Conservation (phyloP, 2,797 vertebrate genomes). For the Tragopan temminckii region DNA sequence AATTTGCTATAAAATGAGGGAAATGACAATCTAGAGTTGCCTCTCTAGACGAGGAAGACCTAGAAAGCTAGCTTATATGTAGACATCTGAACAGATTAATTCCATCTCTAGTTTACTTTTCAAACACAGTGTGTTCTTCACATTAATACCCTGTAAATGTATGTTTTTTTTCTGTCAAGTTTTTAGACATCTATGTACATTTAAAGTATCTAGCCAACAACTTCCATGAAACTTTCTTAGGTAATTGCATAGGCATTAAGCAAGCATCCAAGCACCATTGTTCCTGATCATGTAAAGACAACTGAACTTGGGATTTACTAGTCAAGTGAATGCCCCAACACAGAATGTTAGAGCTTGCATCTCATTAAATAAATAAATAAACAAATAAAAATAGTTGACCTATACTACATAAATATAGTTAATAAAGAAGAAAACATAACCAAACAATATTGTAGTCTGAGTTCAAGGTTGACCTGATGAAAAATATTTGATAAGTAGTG, state of each 20-base stretch:
- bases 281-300: background rate
- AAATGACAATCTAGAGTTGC: background rate
- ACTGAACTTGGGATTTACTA: background rate
- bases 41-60: background rate
- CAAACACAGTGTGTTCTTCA: background rate
- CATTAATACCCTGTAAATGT: background rate
- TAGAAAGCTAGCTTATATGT: background rate
- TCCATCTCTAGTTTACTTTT: background rate
- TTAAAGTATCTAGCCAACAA: background rate
- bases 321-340: background rate
- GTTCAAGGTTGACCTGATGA: background rate
- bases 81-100: background rate
- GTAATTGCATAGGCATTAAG: background rate
- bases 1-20: background rate
- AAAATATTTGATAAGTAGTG: constrained; percentile 45
- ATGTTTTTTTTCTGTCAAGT: background rate
- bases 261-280: background rate
- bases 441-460: background rate
- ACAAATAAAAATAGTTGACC: background rate
- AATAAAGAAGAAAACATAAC: constrained; percentile 33
- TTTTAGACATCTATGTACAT: background rate
- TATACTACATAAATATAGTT: background rate
- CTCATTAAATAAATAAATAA: background rate
- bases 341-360: background rate
- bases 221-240: background rate